Evolutionary conservation across 2,797 vertebrate genomes (phyloP).

Genomic region (Tachyglossus aculeatus): DNA sequence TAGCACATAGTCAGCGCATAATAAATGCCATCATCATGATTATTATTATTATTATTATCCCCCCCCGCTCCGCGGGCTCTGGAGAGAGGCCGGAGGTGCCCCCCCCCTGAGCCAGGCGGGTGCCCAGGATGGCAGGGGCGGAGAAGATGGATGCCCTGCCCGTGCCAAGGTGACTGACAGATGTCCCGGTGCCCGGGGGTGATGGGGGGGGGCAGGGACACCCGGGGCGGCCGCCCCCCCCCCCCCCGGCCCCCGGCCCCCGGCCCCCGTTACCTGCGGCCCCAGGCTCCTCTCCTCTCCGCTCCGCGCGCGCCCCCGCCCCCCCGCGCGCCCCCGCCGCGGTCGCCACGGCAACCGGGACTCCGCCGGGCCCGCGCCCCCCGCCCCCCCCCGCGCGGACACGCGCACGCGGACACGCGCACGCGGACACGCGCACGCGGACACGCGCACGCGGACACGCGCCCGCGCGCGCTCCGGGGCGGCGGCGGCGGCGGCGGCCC

Average conservation of each 20-base stretch:
- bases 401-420: conserved; percentile 51
- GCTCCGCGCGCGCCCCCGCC: conserved; percentile 21
- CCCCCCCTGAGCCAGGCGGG: too few species aligned
- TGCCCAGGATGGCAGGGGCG: too few species aligned
- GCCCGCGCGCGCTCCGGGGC: conserved; percentile 15
- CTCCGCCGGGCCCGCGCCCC: conserved; percentile 80
- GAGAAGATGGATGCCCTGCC: too few species aligned
- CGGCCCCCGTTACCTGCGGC: conserved; percentile 22
- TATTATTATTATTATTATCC: too few species aligned
- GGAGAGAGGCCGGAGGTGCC: too few species aligned
- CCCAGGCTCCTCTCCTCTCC: conserved; percentile 56
- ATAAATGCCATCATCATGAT: too few species aligned
- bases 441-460: conserved; percentile 50
- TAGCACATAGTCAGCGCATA: too few species aligned
- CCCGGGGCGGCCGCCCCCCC: conserved; percentile 30
- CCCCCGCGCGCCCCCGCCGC: conserved; percentile 33
- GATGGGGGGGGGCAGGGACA: too few species aligned
- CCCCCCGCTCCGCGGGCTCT: too few species aligned
- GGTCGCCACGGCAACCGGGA: conserved; percentile 86
- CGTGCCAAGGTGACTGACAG: too few species aligned
- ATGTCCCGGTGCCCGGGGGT: too few species aligned
- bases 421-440: conserved; percentile 37
- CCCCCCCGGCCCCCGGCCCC: conserved; percentile 25
- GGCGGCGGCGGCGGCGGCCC: conserved; percentile 3
- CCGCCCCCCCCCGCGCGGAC: conserved; percentile 20